Evolutionary conservation across 2,113 vertebrate genomes (phyloP).

Genomic region (Sprattus sprattus): DNA sequence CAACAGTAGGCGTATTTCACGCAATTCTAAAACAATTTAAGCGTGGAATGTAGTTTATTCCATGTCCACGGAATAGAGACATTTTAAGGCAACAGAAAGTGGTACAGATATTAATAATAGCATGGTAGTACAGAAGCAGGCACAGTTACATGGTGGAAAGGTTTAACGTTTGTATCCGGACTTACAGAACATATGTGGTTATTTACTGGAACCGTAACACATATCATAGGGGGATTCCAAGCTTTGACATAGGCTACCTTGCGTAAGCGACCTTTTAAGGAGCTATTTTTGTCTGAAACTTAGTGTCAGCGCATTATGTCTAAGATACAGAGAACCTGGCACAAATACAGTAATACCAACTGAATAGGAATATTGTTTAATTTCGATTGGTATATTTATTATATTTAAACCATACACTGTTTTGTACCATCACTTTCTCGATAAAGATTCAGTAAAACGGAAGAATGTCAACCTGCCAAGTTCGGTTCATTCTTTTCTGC

Average conservation of each 20-base stretch:
- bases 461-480: neutral
- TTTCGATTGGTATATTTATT: neutral
- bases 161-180: neutral
- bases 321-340: neutral
- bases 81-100: neutral
- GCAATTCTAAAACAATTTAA: neutral
- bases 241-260: neutral
- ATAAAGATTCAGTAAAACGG: neutral
- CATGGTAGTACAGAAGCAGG: neutral
- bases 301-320: neutral
- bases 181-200: neutral
- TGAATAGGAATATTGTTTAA: neutral
- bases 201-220: neutral
- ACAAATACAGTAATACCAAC: neutral
- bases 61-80: neutral
- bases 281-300: slow-evolving; percentile 3
- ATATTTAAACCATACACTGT: neutral
- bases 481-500: neutral
- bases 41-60: neutral
- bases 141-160: neutral
- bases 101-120: neutral
- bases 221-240: neutral
- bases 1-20: neutral
- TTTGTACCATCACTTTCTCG: neutral
- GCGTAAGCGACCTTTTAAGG: neutral